Base-by-base conservation (phyloP, 2,888 invertebrate species). In the Hyalella azteca region DNA sequence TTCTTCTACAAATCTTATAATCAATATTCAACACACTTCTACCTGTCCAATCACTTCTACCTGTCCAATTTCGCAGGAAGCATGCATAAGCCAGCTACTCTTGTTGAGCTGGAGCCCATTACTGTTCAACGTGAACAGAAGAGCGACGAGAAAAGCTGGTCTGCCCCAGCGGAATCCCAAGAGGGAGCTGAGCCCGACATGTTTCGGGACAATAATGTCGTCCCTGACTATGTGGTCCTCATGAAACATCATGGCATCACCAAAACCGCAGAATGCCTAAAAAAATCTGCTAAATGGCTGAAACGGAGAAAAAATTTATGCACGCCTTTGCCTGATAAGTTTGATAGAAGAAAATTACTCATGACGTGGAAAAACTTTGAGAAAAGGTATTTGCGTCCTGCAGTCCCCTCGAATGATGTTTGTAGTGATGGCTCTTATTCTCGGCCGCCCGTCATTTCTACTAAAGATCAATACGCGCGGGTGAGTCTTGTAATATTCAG, bases 331-430 rank as follows among this genome's bases (percentile, higher is more conserved):
- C 13, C 29, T 77, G 80, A 80, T 50, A 73, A 78, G 29, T 80
- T 45, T 54, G 78, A 77, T 29, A 54, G 81, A 19, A 54, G 78
- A 13, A 4, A 75, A 11, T 39, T 81, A n/a, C n/a, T n/a, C n/a
- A n/a, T n/a, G n/a, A n/a, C n/a, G n/a, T n/a, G n/a, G n/a, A n/a
- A n/a, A n/a, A n/a, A n/a, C n/a, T n/a, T n/a, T n/a, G n/a, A n/a
- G n/a, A n/a, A n/a, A n/a, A n/a, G n/a, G n/a, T n/a, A n/a, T n/a
- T n/a, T n/a, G n/a, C n/a, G n/a, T n/a, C n/a, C n/a, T n/a, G n/a
- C n/a, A n/a, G n/a, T n/a, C n/a, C n/a, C n/a, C n/a, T n/a, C n/a
- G n/a, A n/a, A n/a, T n/a, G n/a, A 7, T 66, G 5, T 5, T 7
- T 19, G 9, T 4, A 13, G 3, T 22, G 19, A 22, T 22, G 66